Evolutionary conservation across 1,140 invertebrate species (phyloP).

Genomic region (Panagrolaimus sp.): DNA sequence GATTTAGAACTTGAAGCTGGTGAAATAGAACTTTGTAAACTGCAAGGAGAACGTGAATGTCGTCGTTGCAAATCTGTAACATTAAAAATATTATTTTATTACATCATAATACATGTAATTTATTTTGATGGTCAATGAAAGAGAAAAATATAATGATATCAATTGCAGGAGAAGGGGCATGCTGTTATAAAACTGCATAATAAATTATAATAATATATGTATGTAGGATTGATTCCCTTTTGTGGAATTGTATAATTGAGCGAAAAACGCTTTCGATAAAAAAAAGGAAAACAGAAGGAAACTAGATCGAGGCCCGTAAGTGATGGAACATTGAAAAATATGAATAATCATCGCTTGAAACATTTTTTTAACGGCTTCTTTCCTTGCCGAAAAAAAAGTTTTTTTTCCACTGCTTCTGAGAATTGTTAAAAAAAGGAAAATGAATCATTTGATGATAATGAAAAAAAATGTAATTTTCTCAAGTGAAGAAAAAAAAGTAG

Average conservation of each 20-base stretch:
- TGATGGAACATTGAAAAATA: background rate
- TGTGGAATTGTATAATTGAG: slow-evolving; percentile 11
- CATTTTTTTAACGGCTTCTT: background rate
- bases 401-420: too few relatives aligned
- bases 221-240: background rate
- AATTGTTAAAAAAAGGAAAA: background rate
- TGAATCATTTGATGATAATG: slow-evolving; percentile 5
- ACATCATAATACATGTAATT: too few relatives aligned
- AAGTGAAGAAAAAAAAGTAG: too few relatives aligned
- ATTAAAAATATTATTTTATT: too few relatives aligned
- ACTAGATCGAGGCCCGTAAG: background rate
- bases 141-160: too few relatives aligned
- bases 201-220: too few relatives aligned
- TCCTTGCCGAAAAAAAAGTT: too few relatives aligned
- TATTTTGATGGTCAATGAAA: too few relatives aligned
- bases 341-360: slow-evolving; percentile 13
- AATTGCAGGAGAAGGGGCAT: too few relatives aligned
- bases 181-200: too few relatives aligned
- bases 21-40: background rate
- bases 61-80: slow-evolving; percentile 11
- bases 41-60: background rate
- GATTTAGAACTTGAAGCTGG: slow-evolving; percentile 9
- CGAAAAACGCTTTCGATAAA: background rate
- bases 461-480: background rate
- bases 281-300: background rate